Percentiles rank a stretch among this genome's conserved stretches.
Conservation (phyloP, 2,113 vertebrate genomes). For the Columbina picui region DNA sequence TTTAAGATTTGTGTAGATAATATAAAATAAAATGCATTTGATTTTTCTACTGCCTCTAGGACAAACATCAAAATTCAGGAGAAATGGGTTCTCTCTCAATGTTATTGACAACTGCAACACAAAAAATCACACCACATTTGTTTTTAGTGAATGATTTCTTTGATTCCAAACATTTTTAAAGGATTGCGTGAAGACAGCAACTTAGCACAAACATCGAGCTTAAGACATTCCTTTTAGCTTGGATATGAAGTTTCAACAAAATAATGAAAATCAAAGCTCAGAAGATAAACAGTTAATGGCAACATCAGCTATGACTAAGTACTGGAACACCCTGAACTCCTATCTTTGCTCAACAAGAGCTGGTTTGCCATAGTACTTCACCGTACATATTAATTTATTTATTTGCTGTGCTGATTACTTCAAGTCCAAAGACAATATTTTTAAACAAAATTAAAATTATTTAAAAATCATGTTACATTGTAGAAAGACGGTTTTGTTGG, state of each 20-base stretch:
- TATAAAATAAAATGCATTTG: slow-evolving; percentile 60
- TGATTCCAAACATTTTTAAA: background rate
- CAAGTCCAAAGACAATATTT: background rate
- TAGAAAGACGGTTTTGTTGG: background rate
- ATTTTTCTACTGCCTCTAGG: slow-evolving; percentile 29
- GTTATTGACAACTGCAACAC: slow-evolving; percentile 5
- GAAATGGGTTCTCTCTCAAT: background rate
- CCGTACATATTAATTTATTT: background rate
- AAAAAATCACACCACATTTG: background rate
- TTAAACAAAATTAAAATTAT: background rate
- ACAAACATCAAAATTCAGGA: slow-evolving; percentile 18
- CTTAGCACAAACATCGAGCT: background rate
- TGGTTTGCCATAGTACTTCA: background rate
- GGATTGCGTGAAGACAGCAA: background rate
- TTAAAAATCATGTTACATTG: background rate
- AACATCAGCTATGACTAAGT: background rate
- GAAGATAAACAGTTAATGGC: background rate
- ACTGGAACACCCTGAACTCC: background rate
- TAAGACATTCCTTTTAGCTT: background rate
- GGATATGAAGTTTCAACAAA: background rate
- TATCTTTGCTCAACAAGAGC: background rate
- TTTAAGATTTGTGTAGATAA: slow-evolving; percentile 63
- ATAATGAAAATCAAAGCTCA: background rate
- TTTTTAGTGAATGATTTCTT: background rate
- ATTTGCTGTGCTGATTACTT: background rate